These are phyloP conservation scores for Agrilus cyanescens DNA, from an alignment of 2,888 invertebrate genomes.

Conservation along the genomic window DNA sequence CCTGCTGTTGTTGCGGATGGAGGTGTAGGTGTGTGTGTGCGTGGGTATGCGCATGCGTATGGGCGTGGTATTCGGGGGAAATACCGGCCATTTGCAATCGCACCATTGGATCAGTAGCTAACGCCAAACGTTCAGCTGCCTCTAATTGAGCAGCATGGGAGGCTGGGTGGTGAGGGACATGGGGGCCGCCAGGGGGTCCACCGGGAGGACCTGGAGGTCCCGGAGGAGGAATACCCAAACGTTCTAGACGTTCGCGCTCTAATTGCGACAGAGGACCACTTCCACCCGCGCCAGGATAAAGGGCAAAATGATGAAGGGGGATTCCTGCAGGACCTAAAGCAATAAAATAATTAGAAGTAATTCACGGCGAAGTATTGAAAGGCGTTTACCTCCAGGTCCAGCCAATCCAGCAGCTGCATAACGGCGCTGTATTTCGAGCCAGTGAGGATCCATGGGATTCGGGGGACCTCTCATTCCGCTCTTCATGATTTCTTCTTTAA, in stretches of 20 bases:
- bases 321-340: slow-evolving; percentile 31
- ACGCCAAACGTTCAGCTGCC: slow-evolving; percentile 66
- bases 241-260: slow-evolving; percentile 77
- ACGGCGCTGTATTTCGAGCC: slow-evolving; percentile 84
- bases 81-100: slow-evolving; percentile 89
- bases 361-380: neutral
- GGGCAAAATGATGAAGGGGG: slow-evolving; percentile 59
- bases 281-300: slow-evolving; percentile 61
- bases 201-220: slow-evolving; percentile 42
- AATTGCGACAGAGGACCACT: slow-evolving; percentile 59
- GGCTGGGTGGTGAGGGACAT: slow-evolving; percentile 38
- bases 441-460: slow-evolving; percentile 53
- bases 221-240: slow-evolving; percentile 62
- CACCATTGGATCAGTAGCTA: slow-evolving; percentile 85
- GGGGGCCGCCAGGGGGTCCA: slow-evolving; percentile 42
- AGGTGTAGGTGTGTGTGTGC: slow-evolving; percentile 84
- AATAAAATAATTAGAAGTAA: neutral
- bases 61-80: slow-evolving; percentile 80
- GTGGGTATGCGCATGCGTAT: slow-evolving; percentile 85
- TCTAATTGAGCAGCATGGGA: slow-evolving; percentile 49
- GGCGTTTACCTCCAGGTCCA: slow-evolving; percentile 25
- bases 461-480: slow-evolving; percentile 36
- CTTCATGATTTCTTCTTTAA: slow-evolving; percentile 83
- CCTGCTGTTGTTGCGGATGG: slow-evolving; percentile 66
- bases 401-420: slow-evolving; percentile 36